These are phyloP conservation scores for Palythoa heliodiscus DNA, from an alignment of 92 coral and sea anemone genomes.

Conservation along the genomic window DNA sequence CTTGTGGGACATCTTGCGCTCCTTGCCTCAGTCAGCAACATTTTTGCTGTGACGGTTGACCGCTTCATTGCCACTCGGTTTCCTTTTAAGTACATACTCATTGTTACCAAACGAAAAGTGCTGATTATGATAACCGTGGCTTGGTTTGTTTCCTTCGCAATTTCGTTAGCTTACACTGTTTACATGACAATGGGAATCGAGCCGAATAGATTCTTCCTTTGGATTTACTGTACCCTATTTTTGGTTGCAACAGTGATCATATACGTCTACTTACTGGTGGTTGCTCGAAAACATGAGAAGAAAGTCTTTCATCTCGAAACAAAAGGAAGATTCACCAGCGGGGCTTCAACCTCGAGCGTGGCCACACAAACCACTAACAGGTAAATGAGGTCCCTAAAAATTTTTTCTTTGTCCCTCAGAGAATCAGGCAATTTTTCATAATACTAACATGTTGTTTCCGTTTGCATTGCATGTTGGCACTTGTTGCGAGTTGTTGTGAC, in stretches of 20 bases:
- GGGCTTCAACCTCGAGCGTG: neutral
- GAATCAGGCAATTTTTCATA: too few species aligned
- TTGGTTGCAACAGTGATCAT: conserved; percentile 26
- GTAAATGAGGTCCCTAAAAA: neutral
- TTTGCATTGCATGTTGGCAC: too few species aligned
- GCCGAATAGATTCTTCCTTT: conserved; percentile 21
- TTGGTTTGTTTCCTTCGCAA: conserved; percentile 41
- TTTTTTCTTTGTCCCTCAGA: too few species aligned
- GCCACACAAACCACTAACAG: neutral
- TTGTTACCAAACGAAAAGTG: conserved; percentile 37
- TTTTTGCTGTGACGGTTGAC: conserved; percentile 54
- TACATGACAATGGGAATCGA: neutral
- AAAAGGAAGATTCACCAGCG: neutral
- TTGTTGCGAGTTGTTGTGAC: too few species aligned
- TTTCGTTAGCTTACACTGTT: neutral
- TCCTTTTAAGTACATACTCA: conserved; percentile 37
- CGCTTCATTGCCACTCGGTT: conserved; percentile 51
- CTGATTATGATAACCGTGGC: conserved; percentile 2
- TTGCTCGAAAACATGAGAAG: conserved; percentile 46
- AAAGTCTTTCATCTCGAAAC: neutral
- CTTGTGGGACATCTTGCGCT: conserved; percentile 43
- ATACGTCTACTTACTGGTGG: conserved; percentile 36
- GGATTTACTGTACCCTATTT: conserved; percentile 38
- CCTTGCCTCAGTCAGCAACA: conserved; percentile 52
- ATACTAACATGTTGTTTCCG: too few species aligned